A percentile compares a stretch with the other conserved stretches of the same genome.
These are phyloP conservation scores for Drosophila peninsularis DNA, from an alignment of 2,888 invertebrate genomes.

Conservation along the genomic window DNA sequence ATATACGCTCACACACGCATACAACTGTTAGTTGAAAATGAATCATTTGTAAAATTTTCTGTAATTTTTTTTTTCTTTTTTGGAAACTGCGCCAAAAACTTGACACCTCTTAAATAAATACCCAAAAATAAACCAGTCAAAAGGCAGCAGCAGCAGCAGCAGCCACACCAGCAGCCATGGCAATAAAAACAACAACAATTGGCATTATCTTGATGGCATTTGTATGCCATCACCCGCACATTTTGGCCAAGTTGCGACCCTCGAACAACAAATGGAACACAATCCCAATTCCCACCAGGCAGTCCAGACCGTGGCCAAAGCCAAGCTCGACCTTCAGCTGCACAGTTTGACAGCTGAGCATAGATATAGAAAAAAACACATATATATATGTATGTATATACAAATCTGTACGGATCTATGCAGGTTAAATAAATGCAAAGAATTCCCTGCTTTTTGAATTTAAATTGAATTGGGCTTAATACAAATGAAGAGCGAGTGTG, in stretches of 20 bases:
- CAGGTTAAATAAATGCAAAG: conserved; percentile 48
- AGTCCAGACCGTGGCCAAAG: conserved; percentile 25
- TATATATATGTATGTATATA: conserved; percentile 3
- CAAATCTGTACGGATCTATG: conserved; percentile 19
- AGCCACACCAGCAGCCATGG: conserved; percentile 22
- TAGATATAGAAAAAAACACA: conserved; percentile 7
- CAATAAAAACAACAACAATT: conserved; percentile 31
- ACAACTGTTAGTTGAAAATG: conserved; percentile 28
- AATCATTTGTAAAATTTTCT: conserved; percentile 48
- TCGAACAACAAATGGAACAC: conserved; percentile 34
- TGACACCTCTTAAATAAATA: conserved; percentile 62
- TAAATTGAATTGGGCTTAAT: conserved; percentile 1
- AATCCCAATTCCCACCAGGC: conserved; percentile 55
- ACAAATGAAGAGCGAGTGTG: not conserved
- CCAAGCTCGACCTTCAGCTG: conserved; percentile 69
- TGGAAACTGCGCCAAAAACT: conserved; percentile 31
- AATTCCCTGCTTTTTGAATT: conserved; percentile 24
- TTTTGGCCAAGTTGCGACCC: conserved; percentile 35
- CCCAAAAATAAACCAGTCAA: conserved; percentile 37
- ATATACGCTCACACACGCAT: conserved; percentile 3
- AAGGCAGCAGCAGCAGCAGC: conserved; percentile 34
- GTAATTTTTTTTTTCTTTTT: conserved; percentile 50
- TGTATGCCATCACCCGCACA: conserved; percentile 51
- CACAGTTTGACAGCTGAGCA: conserved; percentile 73
- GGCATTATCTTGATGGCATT: conserved; percentile 69